Evolutionary conservation across 1,140 invertebrate genomes (phyloP).

Genomic region (Copidosoma floridanum): DNA sequence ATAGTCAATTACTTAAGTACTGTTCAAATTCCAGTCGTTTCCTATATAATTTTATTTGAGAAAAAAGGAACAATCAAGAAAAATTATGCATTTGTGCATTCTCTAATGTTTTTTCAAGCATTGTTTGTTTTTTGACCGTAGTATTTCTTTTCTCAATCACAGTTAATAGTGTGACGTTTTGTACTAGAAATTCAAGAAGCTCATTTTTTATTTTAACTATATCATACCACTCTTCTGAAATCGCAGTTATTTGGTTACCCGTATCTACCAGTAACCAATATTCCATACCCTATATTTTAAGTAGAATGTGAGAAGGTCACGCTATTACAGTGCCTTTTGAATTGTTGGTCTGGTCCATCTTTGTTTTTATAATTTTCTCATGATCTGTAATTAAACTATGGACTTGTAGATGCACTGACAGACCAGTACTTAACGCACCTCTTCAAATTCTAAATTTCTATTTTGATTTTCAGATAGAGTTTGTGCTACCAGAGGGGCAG

Average conservation of each 20-base stretch:
- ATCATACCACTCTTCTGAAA: slow-evolving; percentile 31
- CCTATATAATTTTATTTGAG: slow-evolving; percentile 1
- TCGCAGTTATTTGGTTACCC: slow-evolving; percentile 33
- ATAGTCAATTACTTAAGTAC: neutral
- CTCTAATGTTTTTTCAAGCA: neutral
- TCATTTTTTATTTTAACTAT: neutral
- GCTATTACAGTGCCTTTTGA: neutral
- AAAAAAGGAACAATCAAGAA: slow-evolving; percentile 4
- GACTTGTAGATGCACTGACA: neutral
- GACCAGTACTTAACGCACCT: neutral
- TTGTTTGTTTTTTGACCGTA: neutral
- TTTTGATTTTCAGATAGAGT: too few species aligned
- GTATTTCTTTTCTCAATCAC: slow-evolving; percentile 5
- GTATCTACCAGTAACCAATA: slow-evolving; percentile 26
- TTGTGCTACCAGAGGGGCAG: too few species aligned
- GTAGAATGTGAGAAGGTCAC: neutral
- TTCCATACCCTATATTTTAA: neutral
- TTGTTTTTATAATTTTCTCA: neutral
- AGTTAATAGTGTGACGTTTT: neutral
- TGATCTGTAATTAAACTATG: neutral
- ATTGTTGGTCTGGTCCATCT: neutral
- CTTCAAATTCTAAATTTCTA: neutral
- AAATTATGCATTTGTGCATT: neutral
- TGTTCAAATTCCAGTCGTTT: neutral
- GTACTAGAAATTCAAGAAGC: neutral